Evolutionary conservation across 2,888 invertebrate genomes (phyloP), one percentile per base, ranked within the genome.

Genomic region (Cosmia pyralina): DNA sequence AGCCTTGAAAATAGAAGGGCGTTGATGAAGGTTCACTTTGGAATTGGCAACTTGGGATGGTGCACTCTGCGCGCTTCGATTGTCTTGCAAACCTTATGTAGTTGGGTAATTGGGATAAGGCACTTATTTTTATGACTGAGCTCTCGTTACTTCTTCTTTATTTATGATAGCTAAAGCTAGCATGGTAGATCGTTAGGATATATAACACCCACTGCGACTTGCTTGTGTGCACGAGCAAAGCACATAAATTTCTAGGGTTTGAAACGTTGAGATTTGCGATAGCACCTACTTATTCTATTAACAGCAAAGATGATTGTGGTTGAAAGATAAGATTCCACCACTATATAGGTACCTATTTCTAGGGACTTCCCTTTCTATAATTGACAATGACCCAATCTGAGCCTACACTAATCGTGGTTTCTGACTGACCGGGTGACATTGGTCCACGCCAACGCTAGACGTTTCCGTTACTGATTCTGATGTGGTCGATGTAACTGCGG

Each of bases 391-490:
- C 86, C 81, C 68, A 82, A 82, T 85, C 65, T 76, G 69, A 71
- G 79, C 73, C 81, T 72, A 86, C 86, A 77, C 72, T 72, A 64
- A 82, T 72, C 75, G 41, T 22, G 53, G 53, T 82, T 79, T 85
- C 81, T 73, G 28, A 57, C 64, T 75, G 75, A 69, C 85, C 81
- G 75, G 60, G 72, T 84, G 82, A 82, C 82, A 81, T 85, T 85
- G 72, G 72, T 76, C 57, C 55, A 73, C 81, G 83, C 78, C 85
- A 76, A 84, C 86, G 84, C 82, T 65, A n/a, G 28, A 34, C 65
- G 74, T 77, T 84, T 89, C 88, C 88, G 86, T 75, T 81, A 4
- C 22, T 53, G 84, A 88, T 88, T 86, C 69, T 69, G 64, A 44
- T 58, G 22, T 48, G 50, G 48, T 57, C 57, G 48, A 58, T 73